Conservation (phyloP, 2,113 vertebrate genomes). For the Catharus fuscescens region DNA sequence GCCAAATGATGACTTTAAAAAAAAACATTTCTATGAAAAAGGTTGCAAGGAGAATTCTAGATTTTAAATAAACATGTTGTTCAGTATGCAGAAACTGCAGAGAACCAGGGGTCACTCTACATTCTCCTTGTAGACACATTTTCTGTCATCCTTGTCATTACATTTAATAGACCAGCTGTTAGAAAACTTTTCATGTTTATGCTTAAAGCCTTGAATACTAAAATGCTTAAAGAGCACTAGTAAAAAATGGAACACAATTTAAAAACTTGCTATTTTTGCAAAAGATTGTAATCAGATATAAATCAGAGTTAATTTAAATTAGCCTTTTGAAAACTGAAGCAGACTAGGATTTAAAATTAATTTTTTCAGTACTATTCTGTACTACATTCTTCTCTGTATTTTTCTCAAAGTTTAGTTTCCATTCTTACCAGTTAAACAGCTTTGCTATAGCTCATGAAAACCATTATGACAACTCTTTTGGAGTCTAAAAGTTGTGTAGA, state of each 20-base stretch:
- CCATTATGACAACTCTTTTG: not conserved
- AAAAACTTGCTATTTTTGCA: not conserved
- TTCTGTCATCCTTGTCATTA: slow-evolving; percentile 12
- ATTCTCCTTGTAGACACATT: not conserved
- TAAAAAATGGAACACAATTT: not conserved
- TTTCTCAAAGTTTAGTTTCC: not conserved
- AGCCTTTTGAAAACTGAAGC: not conserved
- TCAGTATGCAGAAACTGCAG: not conserved
- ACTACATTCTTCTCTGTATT: not conserved
- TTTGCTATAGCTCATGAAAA: not conserved
- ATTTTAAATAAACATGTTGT: not conserved
- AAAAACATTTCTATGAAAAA: not conserved
- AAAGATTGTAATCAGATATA: not conserved
- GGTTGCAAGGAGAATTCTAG: not conserved
- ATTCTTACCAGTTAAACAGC: not conserved
- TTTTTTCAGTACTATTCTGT: not conserved
- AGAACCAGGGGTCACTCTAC: not conserved
- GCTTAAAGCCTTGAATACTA: not conserved
- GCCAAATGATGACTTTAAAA: not conserved
- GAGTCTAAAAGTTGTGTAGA: not conserved
- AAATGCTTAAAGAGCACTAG: not conserved
- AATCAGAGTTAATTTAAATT: not conserved
- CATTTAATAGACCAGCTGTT: slow-evolving; percentile 24
- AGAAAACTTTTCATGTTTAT: not conserved
- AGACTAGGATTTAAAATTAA: not conserved